These are phyloP conservation scores for Picus viridis DNA, from an alignment of 2,797 vertebrate genomes.

Conservation along the genomic window DNA sequence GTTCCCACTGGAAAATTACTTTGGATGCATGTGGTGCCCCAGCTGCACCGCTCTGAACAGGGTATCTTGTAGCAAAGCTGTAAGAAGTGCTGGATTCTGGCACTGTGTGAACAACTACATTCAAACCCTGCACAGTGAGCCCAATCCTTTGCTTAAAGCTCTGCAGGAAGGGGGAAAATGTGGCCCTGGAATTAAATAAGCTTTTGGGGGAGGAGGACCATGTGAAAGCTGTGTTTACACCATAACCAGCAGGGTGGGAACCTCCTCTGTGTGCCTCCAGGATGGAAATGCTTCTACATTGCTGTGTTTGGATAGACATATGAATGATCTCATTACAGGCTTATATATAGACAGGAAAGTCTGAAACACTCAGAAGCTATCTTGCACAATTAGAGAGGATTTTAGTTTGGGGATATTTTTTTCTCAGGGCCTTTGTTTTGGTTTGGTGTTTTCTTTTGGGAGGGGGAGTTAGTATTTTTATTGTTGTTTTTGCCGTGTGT, in stretches of 20 bases:
- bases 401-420: background rate
- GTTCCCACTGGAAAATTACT: background rate
- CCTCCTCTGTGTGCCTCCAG: background rate
- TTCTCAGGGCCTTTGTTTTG: accelerated
- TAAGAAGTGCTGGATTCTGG: background rate
- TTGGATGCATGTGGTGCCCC: background rate
- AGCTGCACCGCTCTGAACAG: background rate
- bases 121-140: background rate
- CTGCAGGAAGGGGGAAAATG: background rate
- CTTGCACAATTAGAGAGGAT: background rate
- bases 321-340: background rate
- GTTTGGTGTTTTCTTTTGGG: background rate
- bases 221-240: background rate
- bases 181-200: background rate
- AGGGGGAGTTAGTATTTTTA: background rate
- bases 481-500: background rate
- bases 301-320: background rate
- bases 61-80: accelerated
- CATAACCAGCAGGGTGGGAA: background rate
- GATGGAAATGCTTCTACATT: background rate
- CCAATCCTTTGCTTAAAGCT: background rate
- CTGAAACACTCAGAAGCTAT: background rate
- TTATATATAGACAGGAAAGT: background rate
- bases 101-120: background rate
- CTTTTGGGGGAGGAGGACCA: background rate